Percentiles rank a stretch among this genome's conserved stretches.
These are phyloP conservation scores for Opisthocomus hoazin DNA, from an alignment of 2,113 vertebrate genomes.

Conservation along the genomic window DNA sequence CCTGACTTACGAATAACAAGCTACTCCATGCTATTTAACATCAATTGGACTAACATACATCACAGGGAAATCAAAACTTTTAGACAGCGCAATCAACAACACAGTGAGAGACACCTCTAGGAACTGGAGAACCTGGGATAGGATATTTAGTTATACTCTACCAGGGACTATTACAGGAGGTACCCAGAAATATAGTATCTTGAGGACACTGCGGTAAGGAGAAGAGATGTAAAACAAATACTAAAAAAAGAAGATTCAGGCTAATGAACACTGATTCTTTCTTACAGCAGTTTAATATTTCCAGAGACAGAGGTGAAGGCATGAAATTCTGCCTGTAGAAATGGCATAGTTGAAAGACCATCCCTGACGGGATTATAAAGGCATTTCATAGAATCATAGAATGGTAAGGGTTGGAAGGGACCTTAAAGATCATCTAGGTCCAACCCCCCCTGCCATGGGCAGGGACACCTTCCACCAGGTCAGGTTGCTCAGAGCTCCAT, in stretches of 20 bases:
- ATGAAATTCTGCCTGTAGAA: not conserved
- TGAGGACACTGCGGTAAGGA: not conserved
- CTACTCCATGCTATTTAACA: constrained; percentile 35
- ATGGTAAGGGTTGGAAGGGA: too few relatives aligned
- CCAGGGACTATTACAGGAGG: not conserved
- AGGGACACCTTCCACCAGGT: too few relatives aligned
- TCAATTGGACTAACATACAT: constrained; percentile 30
- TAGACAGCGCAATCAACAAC: constrained; percentile 26
- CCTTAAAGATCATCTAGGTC: too few relatives aligned
- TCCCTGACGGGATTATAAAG: not conserved
- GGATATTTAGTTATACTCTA: not conserved
- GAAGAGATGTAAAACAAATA: not conserved
- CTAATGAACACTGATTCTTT: not conserved
- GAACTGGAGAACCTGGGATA: not conserved
- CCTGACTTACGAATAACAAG: constrained; percentile 46
- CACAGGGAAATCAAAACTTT: constrained; percentile 32
- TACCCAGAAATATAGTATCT: not conserved
- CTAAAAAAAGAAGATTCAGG: not conserved
- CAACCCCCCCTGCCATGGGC: too few relatives aligned
- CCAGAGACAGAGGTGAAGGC: not conserved
- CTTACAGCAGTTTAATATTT: not conserved
- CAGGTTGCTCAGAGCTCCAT: too few relatives aligned
- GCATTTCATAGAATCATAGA: too few relatives aligned
- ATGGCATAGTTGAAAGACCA: not conserved
- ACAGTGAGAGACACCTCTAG: not conserved